Evolutionary conservation across 2,113 vertebrate species (phyloP), one percentile per base, ranked within the genome.

Genomic region (Conger conger): DNA sequence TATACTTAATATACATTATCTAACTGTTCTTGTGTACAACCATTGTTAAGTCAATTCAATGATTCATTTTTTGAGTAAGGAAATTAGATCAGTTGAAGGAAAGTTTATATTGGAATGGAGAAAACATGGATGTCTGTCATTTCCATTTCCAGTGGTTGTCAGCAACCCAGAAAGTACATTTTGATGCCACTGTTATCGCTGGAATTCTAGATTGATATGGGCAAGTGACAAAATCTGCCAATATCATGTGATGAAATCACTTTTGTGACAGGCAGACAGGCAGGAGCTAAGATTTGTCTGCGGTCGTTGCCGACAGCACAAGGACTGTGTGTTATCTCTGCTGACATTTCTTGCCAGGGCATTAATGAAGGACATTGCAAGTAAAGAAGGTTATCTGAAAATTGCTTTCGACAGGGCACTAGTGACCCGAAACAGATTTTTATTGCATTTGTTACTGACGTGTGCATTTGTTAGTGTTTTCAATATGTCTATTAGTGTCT

Each of bases 321-420:
- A 84, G 78, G 88, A 89, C 88, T 89, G 89, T 86, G 45, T 86
- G 85, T 92, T 93, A 93, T 94, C 90, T 92, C 88, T 86, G 79
- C 90, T 94, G 92, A 93, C 91, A 93, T 93, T 93, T n/a, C 93
- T 85, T 92, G 87, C 88, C 87, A 81, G 89, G 89, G 87, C 88
- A 87, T 89, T 92, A 94, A 94, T 94, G 90, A 92, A 92, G 92
- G 83, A 86, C 86, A 87, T 81, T 88, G 87, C 85, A 88, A 87
- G 87, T 88, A 86, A 85, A 87, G 87, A 68, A 90, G 88, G 87
- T 91, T 88, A 88, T 89, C 89, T 86, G 57, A 23, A 88, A 80
- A 45, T 78, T 42, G 78, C 57, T 63, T 15, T 50, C 9, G 45
- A 50, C 45, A 50, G 45, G 45, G 45, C 1, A 50, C 45, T 50